A percentile compares a stretch with the other conserved stretches of the same genome.
Evolutionary conservation across 2,113 vertebrate species (phyloP).

Genomic region (Ophiodon elongatus): DNA sequence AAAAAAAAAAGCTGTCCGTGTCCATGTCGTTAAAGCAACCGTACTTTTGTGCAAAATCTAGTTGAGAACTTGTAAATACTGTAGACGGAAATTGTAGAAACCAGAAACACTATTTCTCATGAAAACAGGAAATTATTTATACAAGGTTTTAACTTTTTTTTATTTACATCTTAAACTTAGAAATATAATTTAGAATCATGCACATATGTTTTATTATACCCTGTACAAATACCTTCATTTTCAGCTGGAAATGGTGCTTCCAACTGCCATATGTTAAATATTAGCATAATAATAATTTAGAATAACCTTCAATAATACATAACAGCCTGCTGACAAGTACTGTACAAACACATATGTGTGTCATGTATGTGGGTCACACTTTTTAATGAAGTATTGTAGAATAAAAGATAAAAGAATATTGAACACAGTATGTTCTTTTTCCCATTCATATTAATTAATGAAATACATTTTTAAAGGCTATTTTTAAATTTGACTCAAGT

Average conservation of each 20-base stretch:
- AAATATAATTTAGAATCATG: no score
- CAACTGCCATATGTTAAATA: not conserved
- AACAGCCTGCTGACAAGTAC: not conserved
- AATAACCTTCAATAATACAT: not conserved
- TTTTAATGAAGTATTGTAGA: not conserved
- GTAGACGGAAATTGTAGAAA: not conserved
- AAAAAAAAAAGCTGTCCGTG: not conserved
- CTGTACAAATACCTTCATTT: not conserved
- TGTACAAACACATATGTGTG: not conserved
- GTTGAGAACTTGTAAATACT: not conserved
- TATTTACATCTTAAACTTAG: no score
- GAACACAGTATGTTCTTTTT: not conserved
- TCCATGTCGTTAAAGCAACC: not conserved
- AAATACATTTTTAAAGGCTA: not conserved
- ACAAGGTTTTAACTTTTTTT: no score
- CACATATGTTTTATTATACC: not conserved
- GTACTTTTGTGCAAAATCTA: not conserved
- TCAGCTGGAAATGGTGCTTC: not conserved
- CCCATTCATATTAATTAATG: not conserved
- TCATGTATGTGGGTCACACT: not conserved
- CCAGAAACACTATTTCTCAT: not conserved
- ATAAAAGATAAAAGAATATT: not conserved
- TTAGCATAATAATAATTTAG: not conserved
- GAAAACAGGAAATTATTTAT: not conserved
- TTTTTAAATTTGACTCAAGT: not conserved